These are phyloP conservation scores for Melanophora roralis DNA, from an alignment of 2,888 invertebrate genomes.

Conservation along the genomic window DNA sequence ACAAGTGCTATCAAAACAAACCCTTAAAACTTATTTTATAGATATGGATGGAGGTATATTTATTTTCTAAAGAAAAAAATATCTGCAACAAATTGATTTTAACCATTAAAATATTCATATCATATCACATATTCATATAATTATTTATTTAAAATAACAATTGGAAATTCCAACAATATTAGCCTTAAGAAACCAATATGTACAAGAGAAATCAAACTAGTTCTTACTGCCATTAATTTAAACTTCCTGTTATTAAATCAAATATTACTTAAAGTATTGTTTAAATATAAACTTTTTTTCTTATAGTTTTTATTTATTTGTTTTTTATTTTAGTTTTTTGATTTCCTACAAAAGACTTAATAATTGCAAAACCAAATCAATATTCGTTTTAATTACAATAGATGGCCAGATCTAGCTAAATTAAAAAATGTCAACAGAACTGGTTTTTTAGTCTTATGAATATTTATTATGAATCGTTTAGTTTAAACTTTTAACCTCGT, in stretches of 20 bases:
- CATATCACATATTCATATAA: too few species aligned
- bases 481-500: not conserved
- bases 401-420: not conserved
- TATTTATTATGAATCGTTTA: not conserved
- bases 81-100: conserved; percentile 1
- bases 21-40: not conserved
- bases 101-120: conserved; percentile 7
- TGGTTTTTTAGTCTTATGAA: not conserved
- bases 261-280: conserved; percentile 3
- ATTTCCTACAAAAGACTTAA: not conserved
- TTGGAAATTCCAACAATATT: not conserved
- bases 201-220: conserved; percentile 6
- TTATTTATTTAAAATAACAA: not conserved
- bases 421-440: conserved; percentile 31
- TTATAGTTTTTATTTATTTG: conserved; percentile 11
- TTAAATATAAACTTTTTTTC: conserved; percentile 3
- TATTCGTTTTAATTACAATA: conserved; percentile 26
- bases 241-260: conserved; percentile 57
- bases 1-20: not conserved
- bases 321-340: conserved; percentile 3
- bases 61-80: too few species aligned
- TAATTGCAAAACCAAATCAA: not conserved
- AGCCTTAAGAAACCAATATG: not conserved
- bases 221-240: conserved; percentile 27
- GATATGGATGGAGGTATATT: too few species aligned